These are phyloP conservation scores for Nothobranchius furzeri DNA, from an alignment of 2,113 vertebrate species.

Conservation along the genomic window DNA sequence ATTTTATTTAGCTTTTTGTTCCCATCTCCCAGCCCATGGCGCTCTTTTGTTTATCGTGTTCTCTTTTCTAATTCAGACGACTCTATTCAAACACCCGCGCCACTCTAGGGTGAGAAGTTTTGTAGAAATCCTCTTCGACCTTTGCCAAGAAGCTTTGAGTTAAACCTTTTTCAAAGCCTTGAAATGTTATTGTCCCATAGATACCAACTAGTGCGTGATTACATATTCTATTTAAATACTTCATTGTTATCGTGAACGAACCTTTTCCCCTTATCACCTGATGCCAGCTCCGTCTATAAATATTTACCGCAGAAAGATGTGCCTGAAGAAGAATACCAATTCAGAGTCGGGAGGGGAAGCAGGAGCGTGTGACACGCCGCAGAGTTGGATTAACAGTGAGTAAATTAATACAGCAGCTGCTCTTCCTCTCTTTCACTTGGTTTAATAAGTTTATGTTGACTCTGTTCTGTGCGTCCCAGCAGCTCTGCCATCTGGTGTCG, in stretches of 20 bases:
- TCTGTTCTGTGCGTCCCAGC: conserved; percentile 48
- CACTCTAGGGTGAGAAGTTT: conserved; percentile 50
- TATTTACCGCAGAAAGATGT: conserved; percentile 73
- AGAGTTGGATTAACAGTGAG: conserved; percentile 65
- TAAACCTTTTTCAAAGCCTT: conserved; percentile 49
- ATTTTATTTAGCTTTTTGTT: too few relatives aligned
- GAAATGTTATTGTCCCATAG: conserved; percentile 62
- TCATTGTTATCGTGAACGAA: conserved; percentile 72
- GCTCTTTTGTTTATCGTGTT: conserved; percentile 4
- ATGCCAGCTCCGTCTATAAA: conserved; percentile 77
- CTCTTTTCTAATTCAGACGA: conserved; percentile 53
- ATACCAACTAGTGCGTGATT: conserved; percentile 70
- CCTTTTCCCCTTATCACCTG: conserved; percentile 73
- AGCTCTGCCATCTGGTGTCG: conserved; percentile 50
- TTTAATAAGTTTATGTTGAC: conserved; percentile 62
- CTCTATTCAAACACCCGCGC: conserved; percentile 21
- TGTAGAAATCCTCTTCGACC: conserved; percentile 59
- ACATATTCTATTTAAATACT: conserved; percentile 74
- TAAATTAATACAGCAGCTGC: conserved; percentile 75
- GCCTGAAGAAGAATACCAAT: conserved; percentile 75
- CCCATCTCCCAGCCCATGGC: too few relatives aligned
- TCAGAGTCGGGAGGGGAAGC: conserved; percentile 52
- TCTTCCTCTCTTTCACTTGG: conserved; percentile 58
- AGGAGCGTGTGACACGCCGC: conserved; percentile 55
- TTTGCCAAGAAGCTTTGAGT: conserved; percentile 63